Evolutionary conservation across 2,888 invertebrate genomes (phyloP), one percentile per base, ranked within the genome.

Genomic region (Pristionchus maxplancki): DNA sequence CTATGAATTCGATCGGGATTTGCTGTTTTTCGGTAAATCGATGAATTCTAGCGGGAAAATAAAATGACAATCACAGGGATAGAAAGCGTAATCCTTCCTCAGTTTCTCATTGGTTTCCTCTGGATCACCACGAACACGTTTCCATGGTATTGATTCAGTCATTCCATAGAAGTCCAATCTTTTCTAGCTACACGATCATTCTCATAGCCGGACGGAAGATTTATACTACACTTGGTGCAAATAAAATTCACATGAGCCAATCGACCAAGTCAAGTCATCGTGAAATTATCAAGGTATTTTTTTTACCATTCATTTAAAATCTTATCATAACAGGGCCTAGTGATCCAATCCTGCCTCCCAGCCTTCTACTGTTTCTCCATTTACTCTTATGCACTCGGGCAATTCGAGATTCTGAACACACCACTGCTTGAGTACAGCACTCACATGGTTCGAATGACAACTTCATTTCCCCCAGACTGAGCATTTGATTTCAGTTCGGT

Each of bases 231-330:
- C 11, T 78, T 17, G 37, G 31, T 24, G 37, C 78, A 9, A 78
- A 78, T 13, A n/a, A n/a, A n/a, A 44, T 44, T n/a, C 78, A 78
- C 44, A 78, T 78, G 78, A 78, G 78, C 24, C 40, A 78, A n/a
- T 44, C 40, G 3, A 78, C 78, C 11, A 78, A 44, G n/a, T n/a
- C n/a, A n/a, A 44, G 11, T 24, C 78, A 78, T 44, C 37, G 44
- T 2, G 78, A 78, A 44, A 78, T 78, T 13, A 44, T 78, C n/a
- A 78, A 78, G n/a, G 78, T 78, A 28, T 31, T 34, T 31, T 6
- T 9, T 5, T 28, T 24, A 31, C 9, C 31, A 9, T n/a, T 13
- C 4, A 4, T 62, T 28, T 34, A 4, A 20, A 58, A 67, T 44
- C 78, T n/a, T 13, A 1, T 40, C 48, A 28, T n/a, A 5, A 17